Percentiles rank a stretch among this genome's conserved stretches.
Evolutionary conservation across 2,113 vertebrate species (phyloP).

Genomic region (Perognathus longimembris): DNA sequence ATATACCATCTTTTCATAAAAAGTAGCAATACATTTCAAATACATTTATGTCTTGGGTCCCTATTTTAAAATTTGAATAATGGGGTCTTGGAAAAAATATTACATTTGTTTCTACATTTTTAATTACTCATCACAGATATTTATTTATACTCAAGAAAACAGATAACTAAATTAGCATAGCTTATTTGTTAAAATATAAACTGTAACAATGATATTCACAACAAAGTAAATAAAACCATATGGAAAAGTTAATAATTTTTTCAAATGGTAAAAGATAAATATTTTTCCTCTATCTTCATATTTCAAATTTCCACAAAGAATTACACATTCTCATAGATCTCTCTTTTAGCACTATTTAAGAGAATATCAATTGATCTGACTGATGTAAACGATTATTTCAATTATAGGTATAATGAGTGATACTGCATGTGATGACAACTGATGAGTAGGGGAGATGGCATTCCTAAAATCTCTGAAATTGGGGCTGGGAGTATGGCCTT

Average conservation of each 20-base stretch:
- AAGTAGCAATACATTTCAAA: background rate
- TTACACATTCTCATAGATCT: background rate
- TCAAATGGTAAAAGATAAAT: background rate
- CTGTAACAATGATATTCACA: background rate
- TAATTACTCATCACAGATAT: background rate
- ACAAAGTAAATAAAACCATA: background rate
- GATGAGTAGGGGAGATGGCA: background rate
- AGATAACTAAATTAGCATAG: slow-evolving; percentile 28
- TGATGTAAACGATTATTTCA: background rate
- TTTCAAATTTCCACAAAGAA: background rate
- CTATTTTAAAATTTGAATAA: background rate
- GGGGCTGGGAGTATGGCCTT: too few species aligned
- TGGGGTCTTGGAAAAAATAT: background rate
- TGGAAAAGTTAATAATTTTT: background rate
- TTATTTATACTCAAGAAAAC: background rate
- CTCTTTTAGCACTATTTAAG: background rate
- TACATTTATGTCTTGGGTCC: too few species aligned
- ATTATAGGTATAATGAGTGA: background rate
- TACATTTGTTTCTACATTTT: background rate
- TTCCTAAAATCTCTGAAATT: background rate
- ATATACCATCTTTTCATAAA: background rate
- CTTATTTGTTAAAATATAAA: too few species aligned
- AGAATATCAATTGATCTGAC: background rate
- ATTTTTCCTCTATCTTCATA: background rate
- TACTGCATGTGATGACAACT: background rate